Percentiles rank a stretch among this genome's conserved stretches.
Conservation (phyloP, 37 sponge, comb jelly and placozoan genomes). For the Dysidea cf. avara region DNA sequence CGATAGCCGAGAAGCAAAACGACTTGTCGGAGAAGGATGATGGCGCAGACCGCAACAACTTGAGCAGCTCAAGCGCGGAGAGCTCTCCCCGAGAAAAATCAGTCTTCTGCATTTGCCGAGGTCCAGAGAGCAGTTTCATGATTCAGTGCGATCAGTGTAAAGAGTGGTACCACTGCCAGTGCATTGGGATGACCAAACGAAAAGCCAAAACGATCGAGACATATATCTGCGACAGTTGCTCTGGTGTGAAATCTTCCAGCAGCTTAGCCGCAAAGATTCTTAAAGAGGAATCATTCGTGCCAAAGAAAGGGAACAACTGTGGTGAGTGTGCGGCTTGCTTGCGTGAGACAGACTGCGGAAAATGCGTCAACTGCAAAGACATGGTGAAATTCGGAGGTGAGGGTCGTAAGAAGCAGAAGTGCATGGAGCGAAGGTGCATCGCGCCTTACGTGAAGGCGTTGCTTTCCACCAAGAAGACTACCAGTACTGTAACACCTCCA, state of each 20-base stretch:
- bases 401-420: constrained; percentile 74
- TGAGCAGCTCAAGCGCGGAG: too few species aligned
- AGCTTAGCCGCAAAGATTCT: constrained; percentile 18
- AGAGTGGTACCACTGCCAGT: constrained; percentile 63
- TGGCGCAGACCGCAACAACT: too few species aligned
- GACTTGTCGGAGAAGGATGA: too few species aligned
- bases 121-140: constrained; percentile 36
- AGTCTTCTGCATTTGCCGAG: constrained; percentile 40
- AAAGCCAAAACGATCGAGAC: constrained; percentile 40
- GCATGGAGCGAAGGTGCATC: constrained; percentile 83
- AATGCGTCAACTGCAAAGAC: constrained; percentile 80
- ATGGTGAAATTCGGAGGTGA: constrained; percentile 86
- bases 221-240: constrained; percentile 64
- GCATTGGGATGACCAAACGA: constrained; percentile 64
- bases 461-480: too few species aligned
- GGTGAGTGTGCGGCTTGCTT: constrained; percentile 76
- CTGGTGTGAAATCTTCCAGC: constrained; percentile 29
- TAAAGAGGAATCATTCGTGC: constrained; percentile 16
- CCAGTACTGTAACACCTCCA: too few species aligned
- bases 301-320: too few species aligned
- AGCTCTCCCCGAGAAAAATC: too few species aligned
- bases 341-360: constrained; percentile 59
- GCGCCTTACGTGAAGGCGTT: too few species aligned
- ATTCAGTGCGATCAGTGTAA: constrained; percentile 58
- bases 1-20: too few species aligned